Conservation (phyloP, 2,113 vertebrate species). For the Psettodes erumei region DNA sequence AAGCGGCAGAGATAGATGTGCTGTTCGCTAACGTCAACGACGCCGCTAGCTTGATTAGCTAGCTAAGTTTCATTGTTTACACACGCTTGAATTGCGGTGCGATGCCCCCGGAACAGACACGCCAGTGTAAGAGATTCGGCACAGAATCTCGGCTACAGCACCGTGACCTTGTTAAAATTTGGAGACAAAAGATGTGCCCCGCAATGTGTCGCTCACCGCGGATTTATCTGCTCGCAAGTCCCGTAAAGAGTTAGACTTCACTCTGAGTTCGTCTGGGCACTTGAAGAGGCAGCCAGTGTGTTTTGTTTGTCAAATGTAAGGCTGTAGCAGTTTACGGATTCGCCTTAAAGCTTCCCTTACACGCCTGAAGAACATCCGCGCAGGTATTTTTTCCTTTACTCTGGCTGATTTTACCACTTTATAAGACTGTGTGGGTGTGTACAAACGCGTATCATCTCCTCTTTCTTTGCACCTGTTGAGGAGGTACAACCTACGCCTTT, state of each 20-base stretch:
- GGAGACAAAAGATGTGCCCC: too few relatives aligned
- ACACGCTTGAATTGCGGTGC: conserved; percentile 69
- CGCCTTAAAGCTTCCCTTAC: neutral
- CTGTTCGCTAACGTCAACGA: neutral
- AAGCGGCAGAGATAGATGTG: neutral
- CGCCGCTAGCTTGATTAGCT: conserved; percentile 79
- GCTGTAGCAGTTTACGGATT: too few relatives aligned
- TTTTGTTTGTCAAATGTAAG: neutral
- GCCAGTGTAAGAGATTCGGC: rapidly evolving
- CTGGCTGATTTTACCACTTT: too few relatives aligned
- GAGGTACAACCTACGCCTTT: neutral
- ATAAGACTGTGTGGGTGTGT: conserved; percentile 7
- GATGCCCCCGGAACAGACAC: conserved; percentile 13
- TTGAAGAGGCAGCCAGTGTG: neutral
- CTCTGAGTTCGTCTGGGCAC: neutral
- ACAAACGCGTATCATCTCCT: neutral
- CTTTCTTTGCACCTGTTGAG: neutral
- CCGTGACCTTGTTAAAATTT: neutral
- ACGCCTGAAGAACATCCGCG: neutral
- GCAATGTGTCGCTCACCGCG: neutral
- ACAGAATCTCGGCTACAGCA: neutral
- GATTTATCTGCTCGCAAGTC: too few relatives aligned
- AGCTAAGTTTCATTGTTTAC: conserved; percentile 77
- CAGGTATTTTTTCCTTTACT: neutral
- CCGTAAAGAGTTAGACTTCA: neutral